phyloP scores from a whole-genome alignment of 1,140 invertebrate species.

The Caenorhabditis brenneri region DNA sequence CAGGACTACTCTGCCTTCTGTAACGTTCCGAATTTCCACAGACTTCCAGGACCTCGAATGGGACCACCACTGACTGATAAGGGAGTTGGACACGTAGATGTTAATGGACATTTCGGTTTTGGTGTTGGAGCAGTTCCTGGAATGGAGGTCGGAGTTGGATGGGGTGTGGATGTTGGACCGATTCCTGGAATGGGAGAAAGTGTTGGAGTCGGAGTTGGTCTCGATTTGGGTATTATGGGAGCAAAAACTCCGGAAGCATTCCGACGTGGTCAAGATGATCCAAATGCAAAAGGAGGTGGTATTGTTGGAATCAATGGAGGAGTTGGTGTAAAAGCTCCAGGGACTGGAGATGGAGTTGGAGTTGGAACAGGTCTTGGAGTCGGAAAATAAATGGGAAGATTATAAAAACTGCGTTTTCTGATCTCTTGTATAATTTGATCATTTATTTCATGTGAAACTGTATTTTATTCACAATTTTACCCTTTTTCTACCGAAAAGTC shows the following conservation, averaged over 20 bases:
- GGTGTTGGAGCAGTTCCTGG: constrained; percentile 58
- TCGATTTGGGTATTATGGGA: constrained; percentile 54
- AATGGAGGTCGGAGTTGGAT: constrained; percentile 58
- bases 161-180: constrained; percentile 62
- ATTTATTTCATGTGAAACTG: no score
- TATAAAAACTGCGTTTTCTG: background rate
- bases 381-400: constrained; percentile 38
- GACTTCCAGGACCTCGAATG: constrained; percentile 57
- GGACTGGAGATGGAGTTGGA: constrained; percentile 53
- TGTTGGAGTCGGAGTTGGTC: constrained; percentile 56
- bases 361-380: constrained; percentile 56
- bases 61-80: constrained; percentile 46
- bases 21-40: constrained; percentile 54
- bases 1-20: constrained; percentile 59
- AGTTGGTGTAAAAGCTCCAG: constrained; percentile 58
- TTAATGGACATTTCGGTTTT: constrained; percentile 58
- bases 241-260: constrained; percentile 53
- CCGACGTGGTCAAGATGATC: constrained; percentile 55
- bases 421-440: constrained; percentile 39
- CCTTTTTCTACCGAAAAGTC: no score
- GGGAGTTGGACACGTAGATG: constrained; percentile 54
- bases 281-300: constrained; percentile 55
- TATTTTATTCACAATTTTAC: no score
- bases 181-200: constrained; percentile 59
- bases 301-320: constrained; percentile 58